These are phyloP conservation scores for Dunckerocampus dactyliophorus DNA, from an alignment of 2,113 vertebrate species.

Conservation along the genomic window DNA sequence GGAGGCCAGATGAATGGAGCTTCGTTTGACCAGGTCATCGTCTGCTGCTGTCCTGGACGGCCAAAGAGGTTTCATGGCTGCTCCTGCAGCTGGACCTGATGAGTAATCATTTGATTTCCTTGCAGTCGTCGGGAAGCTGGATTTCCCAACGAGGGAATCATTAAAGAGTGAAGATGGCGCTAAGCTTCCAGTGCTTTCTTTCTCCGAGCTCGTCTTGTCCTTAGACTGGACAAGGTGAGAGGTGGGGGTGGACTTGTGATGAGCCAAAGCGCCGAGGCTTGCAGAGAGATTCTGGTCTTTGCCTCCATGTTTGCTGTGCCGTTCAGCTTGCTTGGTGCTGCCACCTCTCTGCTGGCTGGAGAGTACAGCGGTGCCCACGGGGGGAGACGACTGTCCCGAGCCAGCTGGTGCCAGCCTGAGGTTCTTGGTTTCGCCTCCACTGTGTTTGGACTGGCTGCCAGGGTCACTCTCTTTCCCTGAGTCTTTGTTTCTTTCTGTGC, in stretches of 20 bases:
- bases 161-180: slow-evolving; percentile 71
- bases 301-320: slow-evolving; percentile 68
- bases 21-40: slow-evolving; percentile 65
- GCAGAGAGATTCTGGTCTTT: slow-evolving; percentile 74
- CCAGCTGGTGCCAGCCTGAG: slow-evolving; percentile 44
- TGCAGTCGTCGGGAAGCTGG: slow-evolving; percentile 51
- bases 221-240: slow-evolving; percentile 56
- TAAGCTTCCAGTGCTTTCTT: slow-evolving; percentile 65
- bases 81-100: slow-evolving; percentile 50
- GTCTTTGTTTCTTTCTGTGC: slow-evolving; percentile 61
- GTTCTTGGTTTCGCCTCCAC: slow-evolving; percentile 55
- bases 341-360: slow-evolving; percentile 64
- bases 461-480: slow-evolving; percentile 51
- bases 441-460: slow-evolving; percentile 51
- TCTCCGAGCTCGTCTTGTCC: slow-evolving; percentile 64
- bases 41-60: slow-evolving; percentile 49
- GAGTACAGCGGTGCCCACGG: slow-evolving; percentile 66
- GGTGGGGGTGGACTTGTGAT: slow-evolving; percentile 41
- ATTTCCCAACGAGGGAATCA: slow-evolving; percentile 65
- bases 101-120: slow-evolving; percentile 68
- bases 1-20: slow-evolving; percentile 49
- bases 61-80: slow-evolving; percentile 63
- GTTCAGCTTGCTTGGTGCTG: slow-evolving; percentile 77
- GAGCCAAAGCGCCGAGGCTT: slow-evolving; percentile 56
- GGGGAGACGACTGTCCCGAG: slow-evolving; percentile 65